Evolutionary conservation across 2,113 vertebrate genomes (phyloP), one percentile per base, ranked within the genome.

Genomic region (Syngnathus typhle): DNA sequence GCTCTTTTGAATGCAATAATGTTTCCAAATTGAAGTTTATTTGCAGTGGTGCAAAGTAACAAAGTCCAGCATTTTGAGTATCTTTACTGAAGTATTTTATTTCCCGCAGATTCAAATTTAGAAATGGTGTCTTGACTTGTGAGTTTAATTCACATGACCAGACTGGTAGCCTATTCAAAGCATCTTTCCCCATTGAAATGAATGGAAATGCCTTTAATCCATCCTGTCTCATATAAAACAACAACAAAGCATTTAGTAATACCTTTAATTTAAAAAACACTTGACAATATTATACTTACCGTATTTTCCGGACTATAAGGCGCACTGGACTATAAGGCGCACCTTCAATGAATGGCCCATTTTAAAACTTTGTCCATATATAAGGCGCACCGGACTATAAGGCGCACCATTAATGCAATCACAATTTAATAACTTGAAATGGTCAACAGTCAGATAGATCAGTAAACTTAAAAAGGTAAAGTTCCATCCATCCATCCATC

Each of bases 1-100:
- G 66, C 75, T 75, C 71, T 61, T 56, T n/a, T 13, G 61, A 79
- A 78, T 71, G 75, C 8, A 19, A n/a, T 9, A 21, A 21, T 55
- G 4, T 49, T 27, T 61, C 56, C 46, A 55, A 68, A 71, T 41
- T 61, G 59, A 55, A 46, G 7, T 13, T 36, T 47, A 15, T 16
- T 47, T 47, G 5, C 13, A 21, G 19, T 52, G 19, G 6, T n/a
- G 19, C 18, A 19, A 51, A 51, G 19, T 51, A 52, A 52, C 19
- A 0, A 21, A 51, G 19, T 51, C 9, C 19, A 52, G 21, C 9
- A 3, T 51, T n/a, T 51, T 19, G 3, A 8, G 19, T 9, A 51
- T 6, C 44, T 47, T 13, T 47, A 51, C 7, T 51, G 1, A 6
- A 49, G 18, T n/a, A n/a, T 51, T 51, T 51, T 49, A 32, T 19